phyloP scores from a whole-genome alignment of 2,113 vertebrate species.

The Crotalus helleri region DNA sequence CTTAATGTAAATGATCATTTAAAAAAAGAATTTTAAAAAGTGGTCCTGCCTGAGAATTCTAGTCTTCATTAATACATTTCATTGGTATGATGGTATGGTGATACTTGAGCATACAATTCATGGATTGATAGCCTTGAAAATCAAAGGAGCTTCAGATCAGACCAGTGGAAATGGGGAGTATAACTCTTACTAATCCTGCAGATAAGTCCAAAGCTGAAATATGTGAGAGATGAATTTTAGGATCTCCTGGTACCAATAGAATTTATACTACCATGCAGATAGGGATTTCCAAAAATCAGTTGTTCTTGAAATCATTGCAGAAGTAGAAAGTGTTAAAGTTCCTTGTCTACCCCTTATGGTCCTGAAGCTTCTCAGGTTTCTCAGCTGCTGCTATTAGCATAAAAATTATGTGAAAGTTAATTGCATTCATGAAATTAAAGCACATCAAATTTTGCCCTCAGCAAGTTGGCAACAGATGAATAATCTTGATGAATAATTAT shows the following conservation, averaged over 20 bases:
- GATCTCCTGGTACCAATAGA: neutral
- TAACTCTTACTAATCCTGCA: neutral
- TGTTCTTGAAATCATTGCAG: neutral
- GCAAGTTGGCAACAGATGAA: neutral
- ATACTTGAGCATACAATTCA: neutral
- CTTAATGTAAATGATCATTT: neutral
- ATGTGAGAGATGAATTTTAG: neutral
- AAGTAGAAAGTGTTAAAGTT: neutral
- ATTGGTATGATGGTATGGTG: neutral
- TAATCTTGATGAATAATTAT: neutral
- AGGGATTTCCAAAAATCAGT: neutral
- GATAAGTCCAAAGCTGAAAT: neutral
- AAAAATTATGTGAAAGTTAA: neutral
- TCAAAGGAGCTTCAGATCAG: neutral
- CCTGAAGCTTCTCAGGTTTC: neutral
- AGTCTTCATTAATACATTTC: neutral
- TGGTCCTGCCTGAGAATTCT: neutral
- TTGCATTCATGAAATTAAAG: neutral
- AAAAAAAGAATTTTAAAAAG: neutral
- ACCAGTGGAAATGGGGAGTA: neutral
- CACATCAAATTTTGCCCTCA: slow-evolving; percentile 1
- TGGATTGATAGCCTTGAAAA: neutral
- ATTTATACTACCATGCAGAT: neutral
- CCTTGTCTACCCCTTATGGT: too few species aligned
- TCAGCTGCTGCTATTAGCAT: neutral